Conservation (phyloP, 2,797 vertebrate genomes). For the Crypturellus tataupa region DNA sequence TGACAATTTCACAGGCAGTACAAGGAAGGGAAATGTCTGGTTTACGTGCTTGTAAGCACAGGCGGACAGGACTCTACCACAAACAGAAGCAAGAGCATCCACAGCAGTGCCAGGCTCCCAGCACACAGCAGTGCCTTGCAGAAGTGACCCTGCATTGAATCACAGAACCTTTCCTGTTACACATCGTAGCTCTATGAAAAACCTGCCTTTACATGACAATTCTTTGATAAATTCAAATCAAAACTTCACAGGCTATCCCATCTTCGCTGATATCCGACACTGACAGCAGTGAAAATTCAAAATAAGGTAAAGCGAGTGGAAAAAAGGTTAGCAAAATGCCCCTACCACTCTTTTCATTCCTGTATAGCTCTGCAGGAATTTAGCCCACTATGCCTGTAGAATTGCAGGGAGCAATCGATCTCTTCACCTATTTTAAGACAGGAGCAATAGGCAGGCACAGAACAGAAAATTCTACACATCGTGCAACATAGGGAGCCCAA, state of each 20-base stretch:
- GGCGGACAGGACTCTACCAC: background rate
- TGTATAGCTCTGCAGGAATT: background rate
- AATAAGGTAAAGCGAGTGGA: background rate
- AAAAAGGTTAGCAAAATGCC: background rate
- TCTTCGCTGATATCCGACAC: background rate
- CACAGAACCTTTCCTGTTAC: background rate
- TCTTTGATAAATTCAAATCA: background rate
- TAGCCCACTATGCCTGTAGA: background rate
- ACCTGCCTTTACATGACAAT: background rate
- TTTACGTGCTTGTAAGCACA: background rate
- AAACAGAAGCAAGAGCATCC: background rate
- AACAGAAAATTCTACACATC: background rate
- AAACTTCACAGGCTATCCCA: background rate
- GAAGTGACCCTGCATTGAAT: background rate
- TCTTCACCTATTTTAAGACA: background rate
- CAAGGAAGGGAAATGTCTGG: background rate
- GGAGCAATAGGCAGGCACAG: background rate
- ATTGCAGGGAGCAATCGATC: background rate
- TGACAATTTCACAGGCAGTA: background rate
- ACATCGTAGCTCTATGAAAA: background rate
- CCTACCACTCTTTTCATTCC: background rate
- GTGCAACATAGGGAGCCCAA: background rate
- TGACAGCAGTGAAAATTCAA: background rate
- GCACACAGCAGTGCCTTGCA: background rate
- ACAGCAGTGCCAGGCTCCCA: background rate